A percentile compares a stretch with the other conserved stretches of the same genome.
These are phyloP conservation scores for Cremastinae sp. DNA, from an alignment of 2,888 invertebrate genomes.

Conservation along the genomic window DNA sequence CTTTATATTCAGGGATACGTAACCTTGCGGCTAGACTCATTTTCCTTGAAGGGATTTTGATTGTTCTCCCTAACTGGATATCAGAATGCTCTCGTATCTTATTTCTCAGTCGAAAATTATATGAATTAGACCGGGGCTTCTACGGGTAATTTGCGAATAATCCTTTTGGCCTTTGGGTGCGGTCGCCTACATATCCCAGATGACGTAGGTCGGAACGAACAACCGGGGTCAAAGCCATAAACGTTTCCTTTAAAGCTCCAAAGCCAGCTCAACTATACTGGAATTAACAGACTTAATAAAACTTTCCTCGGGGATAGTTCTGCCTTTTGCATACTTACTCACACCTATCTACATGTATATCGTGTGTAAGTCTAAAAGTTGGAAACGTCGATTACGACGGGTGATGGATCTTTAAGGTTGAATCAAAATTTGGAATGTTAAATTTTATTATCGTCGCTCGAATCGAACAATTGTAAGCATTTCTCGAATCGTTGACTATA, in stretches of 20 bases:
- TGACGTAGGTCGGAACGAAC: slow-evolving; percentile 61
- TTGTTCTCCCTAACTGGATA: slow-evolving; percentile 19
- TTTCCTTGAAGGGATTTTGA: slow-evolving; percentile 52
- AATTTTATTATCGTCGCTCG: no score
- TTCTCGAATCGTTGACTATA: no score
- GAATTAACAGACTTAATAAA: slow-evolving; percentile 66
- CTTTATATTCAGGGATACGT: slow-evolving; percentile 16
- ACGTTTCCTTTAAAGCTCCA: slow-evolving; percentile 62
- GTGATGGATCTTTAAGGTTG: no score
- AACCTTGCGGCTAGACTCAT: slow-evolving; percentile 21
- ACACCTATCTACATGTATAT: not conserved
- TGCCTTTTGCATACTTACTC: slow-evolving; percentile 18
- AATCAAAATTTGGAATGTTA: no score
- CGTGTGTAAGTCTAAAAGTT: not conserved
- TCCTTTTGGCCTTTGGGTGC: slow-evolving; percentile 59
- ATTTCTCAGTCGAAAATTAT: slow-evolving; percentile 57
- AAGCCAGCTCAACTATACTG: slow-evolving; percentile 62
- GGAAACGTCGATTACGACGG: no score
- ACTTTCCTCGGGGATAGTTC: slow-evolving; percentile 49
- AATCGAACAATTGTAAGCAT: not conserved
- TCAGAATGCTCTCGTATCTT: slow-evolving; percentile 43
- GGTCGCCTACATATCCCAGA: slow-evolving; percentile 47
- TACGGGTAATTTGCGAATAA: slow-evolving; percentile 66
- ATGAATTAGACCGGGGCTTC: slow-evolving; percentile 60
- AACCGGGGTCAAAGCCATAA: slow-evolving; percentile 64